A percentile compares a stretch with the other conserved stretches of the same genome.
These are phyloP conservation scores for Sphenopsis melanotis DNA, from an alignment of 2,797 vertebrate species.

Conservation along the genomic window DNA sequence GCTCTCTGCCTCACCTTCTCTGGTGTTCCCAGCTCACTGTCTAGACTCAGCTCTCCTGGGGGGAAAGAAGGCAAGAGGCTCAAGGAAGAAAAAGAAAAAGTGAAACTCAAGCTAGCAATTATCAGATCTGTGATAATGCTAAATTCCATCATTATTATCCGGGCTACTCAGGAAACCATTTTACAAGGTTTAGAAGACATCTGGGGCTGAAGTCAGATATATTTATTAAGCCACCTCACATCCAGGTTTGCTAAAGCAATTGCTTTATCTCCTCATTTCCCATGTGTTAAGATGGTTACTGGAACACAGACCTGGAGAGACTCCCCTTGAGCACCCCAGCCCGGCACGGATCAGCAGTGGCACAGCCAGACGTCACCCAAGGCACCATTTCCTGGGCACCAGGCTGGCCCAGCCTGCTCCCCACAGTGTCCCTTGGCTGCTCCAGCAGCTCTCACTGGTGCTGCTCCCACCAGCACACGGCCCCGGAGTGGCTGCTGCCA, in stretches of 20 bases:
- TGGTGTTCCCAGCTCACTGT: background rate
- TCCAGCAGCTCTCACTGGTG: fast-evolving
- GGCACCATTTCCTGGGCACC: background rate
- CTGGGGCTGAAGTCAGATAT: slow-evolving; percentile 7
- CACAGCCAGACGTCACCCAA: background rate
- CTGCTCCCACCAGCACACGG: fast-evolving
- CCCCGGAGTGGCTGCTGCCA: background rate
- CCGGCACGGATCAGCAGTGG: background rate
- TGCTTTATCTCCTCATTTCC: slow-evolving; percentile 23
- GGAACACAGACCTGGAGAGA: background rate
- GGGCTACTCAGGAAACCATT: slow-evolving; percentile 41
- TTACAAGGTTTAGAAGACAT: slow-evolving; percentile 44
- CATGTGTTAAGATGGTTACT: background rate
- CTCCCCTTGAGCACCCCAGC: background rate
- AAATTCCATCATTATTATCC: slow-evolving; percentile 8
- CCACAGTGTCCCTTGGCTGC: fast-evolving
- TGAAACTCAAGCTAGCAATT: background rate
- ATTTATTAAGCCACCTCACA: slow-evolving; percentile 31
- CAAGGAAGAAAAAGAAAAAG: background rate
- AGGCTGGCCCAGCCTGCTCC: background rate
- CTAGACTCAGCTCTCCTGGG: slow-evolving; percentile 5
- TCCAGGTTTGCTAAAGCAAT: slow-evolving; percentile 35
- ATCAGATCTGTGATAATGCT: slow-evolving; percentile 39
- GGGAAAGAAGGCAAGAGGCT: background rate
- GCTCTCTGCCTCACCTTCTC: background rate